A percentile compares a stretch with the other conserved stretches of the same genome.
Conservation (phyloP, 2,888 invertebrate genomes). For the Drosophila cognata region DNA sequence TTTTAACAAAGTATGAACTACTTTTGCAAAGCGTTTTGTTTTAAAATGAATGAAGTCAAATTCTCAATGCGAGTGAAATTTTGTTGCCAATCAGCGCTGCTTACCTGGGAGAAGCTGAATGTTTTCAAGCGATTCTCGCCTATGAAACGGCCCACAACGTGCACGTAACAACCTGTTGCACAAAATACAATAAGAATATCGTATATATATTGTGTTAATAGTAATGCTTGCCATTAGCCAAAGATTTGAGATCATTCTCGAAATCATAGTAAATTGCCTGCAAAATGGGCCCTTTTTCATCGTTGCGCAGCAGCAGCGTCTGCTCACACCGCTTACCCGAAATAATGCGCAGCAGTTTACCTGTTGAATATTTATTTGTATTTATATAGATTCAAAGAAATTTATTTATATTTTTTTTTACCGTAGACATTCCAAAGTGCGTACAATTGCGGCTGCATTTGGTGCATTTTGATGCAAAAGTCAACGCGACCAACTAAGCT, state of each 20-base stretch:
- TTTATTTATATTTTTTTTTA: conserved; percentile 21
- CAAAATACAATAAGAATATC: not conserved
- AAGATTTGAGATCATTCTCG: conserved; percentile 51
- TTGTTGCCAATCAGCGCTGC: conserved; percentile 44
- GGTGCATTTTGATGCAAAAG: conserved; percentile 76
- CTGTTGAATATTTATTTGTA: conserved; percentile 51
- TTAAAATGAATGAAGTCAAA: conserved; percentile 76
- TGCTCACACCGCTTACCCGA: conserved; percentile 77
- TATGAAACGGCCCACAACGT: conserved; percentile 78
- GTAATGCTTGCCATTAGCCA: conserved; percentile 42
- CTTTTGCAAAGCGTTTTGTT: conserved; percentile 61
- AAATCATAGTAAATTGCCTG: conserved; percentile 82
- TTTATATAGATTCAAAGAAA: not conserved
- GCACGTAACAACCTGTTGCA: conserved; percentile 70
- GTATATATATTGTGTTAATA: no score
- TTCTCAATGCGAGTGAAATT: conserved; percentile 80
- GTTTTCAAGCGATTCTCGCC: conserved; percentile 77
- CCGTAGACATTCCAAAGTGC: conserved; percentile 82
- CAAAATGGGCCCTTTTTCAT: conserved; percentile 77
- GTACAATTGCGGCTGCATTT: conserved; percentile 65
- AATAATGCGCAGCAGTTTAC: conserved; percentile 75
- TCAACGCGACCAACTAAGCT: conserved; percentile 78
- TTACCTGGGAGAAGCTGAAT: conserved; percentile 71
- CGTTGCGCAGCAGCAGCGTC: conserved; percentile 74
- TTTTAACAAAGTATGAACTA: not conserved